These are phyloP conservation scores for Salarias fasciatus DNA, from an alignment of 2,797 vertebrate species.

Conservation along the genomic window DNA sequence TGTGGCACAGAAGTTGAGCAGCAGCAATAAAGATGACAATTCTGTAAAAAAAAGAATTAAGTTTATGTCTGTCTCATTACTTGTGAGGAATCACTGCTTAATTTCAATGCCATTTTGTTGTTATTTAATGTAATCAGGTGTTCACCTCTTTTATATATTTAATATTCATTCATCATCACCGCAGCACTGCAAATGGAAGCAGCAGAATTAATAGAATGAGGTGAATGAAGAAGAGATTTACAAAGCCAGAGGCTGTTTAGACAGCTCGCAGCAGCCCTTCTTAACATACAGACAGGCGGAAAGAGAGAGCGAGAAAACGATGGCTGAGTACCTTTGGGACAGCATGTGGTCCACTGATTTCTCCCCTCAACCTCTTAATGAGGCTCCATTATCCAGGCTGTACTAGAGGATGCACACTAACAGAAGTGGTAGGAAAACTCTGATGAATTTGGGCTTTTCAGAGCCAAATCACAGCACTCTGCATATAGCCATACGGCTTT, in stretches of 20 bases:
- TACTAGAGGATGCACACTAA: slow-evolving; percentile 19
- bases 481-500: slow-evolving; percentile 12
- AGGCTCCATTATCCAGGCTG: slow-evolving; percentile 21
- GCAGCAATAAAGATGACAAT: no score
- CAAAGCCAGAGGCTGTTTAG: slow-evolving; percentile 12
- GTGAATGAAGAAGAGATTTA: neutral
- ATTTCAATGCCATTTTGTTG: no score
- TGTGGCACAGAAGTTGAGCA: no score
- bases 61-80: no score
- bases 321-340: slow-evolving; percentile 38
- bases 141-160: neutral
- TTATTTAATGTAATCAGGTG: neutral
- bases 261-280: slow-evolving; percentile 2
- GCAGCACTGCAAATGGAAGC: neutral
- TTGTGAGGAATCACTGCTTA: no score
- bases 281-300: slow-evolving; percentile 12
- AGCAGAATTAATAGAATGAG: neutral
- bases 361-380: slow-evolving; percentile 35
- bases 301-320: slow-evolving; percentile 15
- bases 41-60: no score
- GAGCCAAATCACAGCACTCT: slow-evolving; percentile 25
- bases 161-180: neutral
- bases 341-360: slow-evolving; percentile 40
- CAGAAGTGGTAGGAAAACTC: slow-evolving; percentile 1
- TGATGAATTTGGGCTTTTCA: slow-evolving; percentile 33